phyloP scores from a whole-genome alignment of 2,888 invertebrate genomes.

The Brenthis ino region DNA sequence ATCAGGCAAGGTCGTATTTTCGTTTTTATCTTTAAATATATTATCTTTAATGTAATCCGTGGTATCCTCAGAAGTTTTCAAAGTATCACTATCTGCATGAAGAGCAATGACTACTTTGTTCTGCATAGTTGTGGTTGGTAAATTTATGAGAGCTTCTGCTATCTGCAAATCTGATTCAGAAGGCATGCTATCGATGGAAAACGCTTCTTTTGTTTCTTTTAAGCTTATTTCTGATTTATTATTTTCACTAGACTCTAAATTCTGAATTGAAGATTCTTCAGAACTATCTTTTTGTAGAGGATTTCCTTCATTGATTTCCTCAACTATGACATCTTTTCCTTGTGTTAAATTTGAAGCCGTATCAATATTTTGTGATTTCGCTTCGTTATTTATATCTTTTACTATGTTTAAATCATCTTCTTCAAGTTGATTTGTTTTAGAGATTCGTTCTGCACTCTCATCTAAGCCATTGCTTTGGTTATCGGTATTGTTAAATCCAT shows the following conservation, averaged over 20 bases:
- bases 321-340: not conserved
- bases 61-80: constrained; percentile 15
- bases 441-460: constrained; percentile 28
- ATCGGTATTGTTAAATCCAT: constrained; percentile 49
- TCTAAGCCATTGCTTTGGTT: constrained; percentile 41
- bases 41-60: constrained; percentile 18
- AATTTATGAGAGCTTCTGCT: constrained; percentile 74
- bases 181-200: constrained; percentile 53
- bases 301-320: constrained; percentile 3
- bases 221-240: constrained; percentile 23
- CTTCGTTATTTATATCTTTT: constrained; percentile 2
- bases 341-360: not conserved
- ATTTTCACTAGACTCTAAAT: constrained; percentile 31
- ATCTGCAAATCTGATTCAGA: constrained; percentile 78
- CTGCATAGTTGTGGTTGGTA: constrained; percentile 69
- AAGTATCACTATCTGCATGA: constrained; percentile 39
- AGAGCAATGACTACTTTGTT: constrained; percentile 52
- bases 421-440: constrained; percentile 28
- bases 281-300: not conserved
- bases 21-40: constrained; percentile 13
- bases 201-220: constrained; percentile 11
- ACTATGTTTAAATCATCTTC: constrained; percentile 27
- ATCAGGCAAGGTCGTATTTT: constrained; percentile 5
- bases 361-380: not conserved
- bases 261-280: constrained; percentile 20